These are phyloP conservation scores for Cassiopea xamachana DNA, from an alignment of 30 jellyfish, hydroid and myxozoan genomes.

Conservation along the genomic window DNA sequence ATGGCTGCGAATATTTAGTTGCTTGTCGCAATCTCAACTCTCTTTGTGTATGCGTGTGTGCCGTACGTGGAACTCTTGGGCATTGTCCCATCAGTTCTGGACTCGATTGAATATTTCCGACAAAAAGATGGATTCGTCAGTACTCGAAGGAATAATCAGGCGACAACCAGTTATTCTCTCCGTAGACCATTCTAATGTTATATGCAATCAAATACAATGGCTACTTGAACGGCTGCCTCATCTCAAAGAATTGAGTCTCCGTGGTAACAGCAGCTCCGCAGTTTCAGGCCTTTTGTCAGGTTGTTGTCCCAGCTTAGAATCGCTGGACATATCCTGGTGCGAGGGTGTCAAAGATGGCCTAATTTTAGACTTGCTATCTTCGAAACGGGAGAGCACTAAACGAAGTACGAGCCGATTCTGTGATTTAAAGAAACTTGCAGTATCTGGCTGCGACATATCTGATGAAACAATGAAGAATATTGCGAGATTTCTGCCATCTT, in stretches of 20 bases:
- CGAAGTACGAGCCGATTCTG: slow-evolving; percentile 66
- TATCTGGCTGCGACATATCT: slow-evolving; percentile 88
- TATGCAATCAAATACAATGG: slow-evolving; percentile 79
- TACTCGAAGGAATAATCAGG: slow-evolving; percentile 83
- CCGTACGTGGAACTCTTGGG: slow-evolving; percentile 97
- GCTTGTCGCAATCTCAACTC: slow-evolving; percentile 63
- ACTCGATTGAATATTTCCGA: slow-evolving; percentile 42
- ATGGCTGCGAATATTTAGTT: slow-evolving; percentile 81
- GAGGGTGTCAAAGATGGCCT: slow-evolving; percentile 77
- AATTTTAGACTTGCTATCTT: slow-evolving; percentile 65
- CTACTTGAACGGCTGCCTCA: slow-evolving; percentile 83
- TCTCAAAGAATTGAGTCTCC: slow-evolving; percentile 51
- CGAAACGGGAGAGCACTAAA: slow-evolving; percentile 33
- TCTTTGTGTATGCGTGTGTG: slow-evolving; percentile 92
- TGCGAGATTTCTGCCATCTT: slow-evolving; percentile 60
- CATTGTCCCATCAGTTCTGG: slow-evolving; percentile 72
- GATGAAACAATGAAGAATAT: slow-evolving; percentile 70
- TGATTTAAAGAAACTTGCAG: slow-evolving; percentile 43
- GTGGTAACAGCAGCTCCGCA: slow-evolving; percentile 78
- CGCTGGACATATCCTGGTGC: slow-evolving; percentile 85
- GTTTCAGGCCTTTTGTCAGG: slow-evolving; percentile 75
- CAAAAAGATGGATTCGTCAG: slow-evolving; percentile 36
- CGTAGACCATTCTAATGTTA: slow-evolving; percentile 72
- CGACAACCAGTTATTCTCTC: slow-evolving; percentile 81
- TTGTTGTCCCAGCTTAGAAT: slow-evolving; percentile 63